Percentiles rank a stretch among this genome's conserved stretches.
These are phyloP conservation scores for Carduelis carduelis DNA, from an alignment of 2,797 vertebrate genomes.

Conservation along the genomic window DNA sequence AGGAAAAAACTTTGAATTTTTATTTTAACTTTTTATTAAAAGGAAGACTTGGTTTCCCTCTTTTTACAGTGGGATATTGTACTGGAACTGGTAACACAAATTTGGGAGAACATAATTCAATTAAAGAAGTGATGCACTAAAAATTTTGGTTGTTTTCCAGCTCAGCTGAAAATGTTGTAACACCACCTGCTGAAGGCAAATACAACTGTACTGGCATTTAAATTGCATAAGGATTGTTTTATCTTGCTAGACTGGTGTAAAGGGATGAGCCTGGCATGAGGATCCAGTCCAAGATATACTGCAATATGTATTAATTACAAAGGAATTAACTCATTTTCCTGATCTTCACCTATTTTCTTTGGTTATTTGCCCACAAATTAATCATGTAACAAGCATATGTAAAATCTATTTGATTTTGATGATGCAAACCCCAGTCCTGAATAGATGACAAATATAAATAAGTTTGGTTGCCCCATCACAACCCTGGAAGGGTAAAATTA, in stretches of 20 bases:
- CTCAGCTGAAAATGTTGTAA: not conserved
- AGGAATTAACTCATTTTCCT: not conserved
- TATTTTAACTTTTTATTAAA: not conserved
- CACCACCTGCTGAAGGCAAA: not conserved
- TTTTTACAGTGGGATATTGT: not conserved
- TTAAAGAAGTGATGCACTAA: not conserved
- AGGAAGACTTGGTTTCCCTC: not conserved
- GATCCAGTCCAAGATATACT: not conserved
- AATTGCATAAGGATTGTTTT: not conserved
- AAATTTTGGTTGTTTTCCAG: not conserved
- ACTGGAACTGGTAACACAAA: not conserved
- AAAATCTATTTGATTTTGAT: not conserved
- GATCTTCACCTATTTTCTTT: not conserved
- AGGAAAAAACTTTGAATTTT: not conserved
- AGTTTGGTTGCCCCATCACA: not conserved
- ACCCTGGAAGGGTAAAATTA: not conserved
- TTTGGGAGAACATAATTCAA: fast-evolving
- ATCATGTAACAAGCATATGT: not conserved
- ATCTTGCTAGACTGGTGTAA: not conserved
- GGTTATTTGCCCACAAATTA: not conserved
- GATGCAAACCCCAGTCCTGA: not conserved
- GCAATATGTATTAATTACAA: not conserved
- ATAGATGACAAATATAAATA: not conserved
- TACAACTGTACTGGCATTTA: not conserved
- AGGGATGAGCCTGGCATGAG: not conserved